Evolutionary conservation across 1,140 invertebrate species (phyloP).

Genomic region (Ephestia elutella): DNA sequence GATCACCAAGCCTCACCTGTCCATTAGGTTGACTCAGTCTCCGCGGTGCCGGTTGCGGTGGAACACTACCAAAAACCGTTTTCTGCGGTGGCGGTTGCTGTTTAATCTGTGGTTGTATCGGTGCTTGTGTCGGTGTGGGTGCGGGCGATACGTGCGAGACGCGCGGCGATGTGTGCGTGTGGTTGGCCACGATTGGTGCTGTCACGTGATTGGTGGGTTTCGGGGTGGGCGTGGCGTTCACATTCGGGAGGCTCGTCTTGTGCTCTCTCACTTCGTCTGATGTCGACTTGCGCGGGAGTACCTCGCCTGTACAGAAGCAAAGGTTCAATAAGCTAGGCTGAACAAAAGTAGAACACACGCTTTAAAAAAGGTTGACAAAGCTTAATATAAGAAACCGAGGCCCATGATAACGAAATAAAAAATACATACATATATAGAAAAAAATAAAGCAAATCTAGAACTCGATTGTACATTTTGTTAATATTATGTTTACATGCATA

Average conservation of each 20-base stretch:
- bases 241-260: slow-evolving; percentile 56
- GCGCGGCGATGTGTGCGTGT: slow-evolving; percentile 28
- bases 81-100: slow-evolving; percentile 18
- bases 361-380: too few relatives aligned
- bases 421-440: too few relatives aligned
- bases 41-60: slow-evolving; percentile 68
- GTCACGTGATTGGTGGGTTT: slow-evolving; percentile 62
- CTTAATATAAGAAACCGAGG: too few relatives aligned
- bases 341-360: too few relatives aligned
- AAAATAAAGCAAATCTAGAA: too few relatives aligned
- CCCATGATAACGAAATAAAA: too few relatives aligned
- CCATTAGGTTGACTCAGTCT: slow-evolving; percentile 63
- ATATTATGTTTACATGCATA: too few relatives aligned
- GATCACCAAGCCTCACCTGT: slow-evolving; percentile 42
- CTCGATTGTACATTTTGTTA: too few relatives aligned
- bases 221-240: slow-evolving; percentile 44
- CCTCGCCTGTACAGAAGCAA: slow-evolving; percentile 35
- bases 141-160: slow-evolving; percentile 22
- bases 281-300: slow-evolving; percentile 49
- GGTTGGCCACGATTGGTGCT: slow-evolving; percentile 46
- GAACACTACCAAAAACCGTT: slow-evolving; percentile 30
- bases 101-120: slow-evolving; percentile 24
- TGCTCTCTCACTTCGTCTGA: slow-evolving; percentile 66
- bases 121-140: slow-evolving; percentile 24
- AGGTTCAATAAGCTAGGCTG: not conserved